Evolutionary conservation across 2,113 vertebrate species (phyloP).

Genomic region (Pangasianodon gigas): DNA sequence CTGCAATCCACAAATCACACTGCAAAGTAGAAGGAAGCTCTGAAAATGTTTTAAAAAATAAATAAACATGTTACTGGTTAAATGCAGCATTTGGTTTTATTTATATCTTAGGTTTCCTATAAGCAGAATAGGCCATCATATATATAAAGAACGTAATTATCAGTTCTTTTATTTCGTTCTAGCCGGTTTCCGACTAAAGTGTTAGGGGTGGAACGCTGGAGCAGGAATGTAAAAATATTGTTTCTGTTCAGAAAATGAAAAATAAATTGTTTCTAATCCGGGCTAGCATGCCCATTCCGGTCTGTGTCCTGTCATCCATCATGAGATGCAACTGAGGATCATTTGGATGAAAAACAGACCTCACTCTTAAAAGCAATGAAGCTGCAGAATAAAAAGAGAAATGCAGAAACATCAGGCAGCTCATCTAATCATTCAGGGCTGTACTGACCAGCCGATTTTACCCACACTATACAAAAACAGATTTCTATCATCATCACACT

Average conservation of each 20-base stretch:
- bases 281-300: background rate
- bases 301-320: background rate
- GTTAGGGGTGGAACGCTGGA: background rate
- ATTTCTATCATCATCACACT: background rate
- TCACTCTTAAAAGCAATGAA: background rate
- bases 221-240: too few species aligned
- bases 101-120: too few species aligned
- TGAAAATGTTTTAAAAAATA: background rate
- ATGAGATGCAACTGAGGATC: background rate
- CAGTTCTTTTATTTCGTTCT: too few species aligned
- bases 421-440: constrained; percentile 24
- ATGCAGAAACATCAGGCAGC: background rate
- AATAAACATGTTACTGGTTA: background rate
- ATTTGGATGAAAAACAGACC: constrained; percentile 4
- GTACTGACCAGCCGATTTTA: background rate
- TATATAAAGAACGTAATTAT: too few species aligned
- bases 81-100: background rate
- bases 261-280: background rate
- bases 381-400: background rate
- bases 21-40: background rate
- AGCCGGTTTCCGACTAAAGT: background rate
- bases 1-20: background rate
- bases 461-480: background rate
- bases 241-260: background rate
- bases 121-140: too few species aligned